A percentile compares a stretch with the other conserved stretches of the same genome.
Conservation (phyloP, 2,113 vertebrate species). For the Lates calcarifer region DNA sequence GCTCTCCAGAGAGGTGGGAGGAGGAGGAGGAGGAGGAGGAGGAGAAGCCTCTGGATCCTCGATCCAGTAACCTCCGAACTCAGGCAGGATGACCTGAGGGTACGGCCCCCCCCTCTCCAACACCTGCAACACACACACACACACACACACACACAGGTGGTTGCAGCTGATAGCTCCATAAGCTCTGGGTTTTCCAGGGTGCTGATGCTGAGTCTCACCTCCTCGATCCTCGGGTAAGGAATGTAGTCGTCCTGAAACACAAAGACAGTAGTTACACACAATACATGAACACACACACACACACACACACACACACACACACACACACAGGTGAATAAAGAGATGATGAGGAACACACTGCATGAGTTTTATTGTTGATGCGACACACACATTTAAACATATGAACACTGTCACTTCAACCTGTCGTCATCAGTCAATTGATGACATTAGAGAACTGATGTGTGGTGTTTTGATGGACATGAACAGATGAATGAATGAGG, state of each 20-base stretch:
- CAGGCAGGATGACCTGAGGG: slow-evolving; percentile 92
- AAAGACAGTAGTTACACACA: slow-evolving; percentile 19
- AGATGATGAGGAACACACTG: not conserved
- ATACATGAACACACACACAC: slow-evolving; percentile 12
- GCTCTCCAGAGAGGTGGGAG: slow-evolving; percentile 85
- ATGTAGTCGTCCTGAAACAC: slow-evolving; percentile 94
- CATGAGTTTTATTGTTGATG: not conserved
- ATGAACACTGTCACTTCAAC: too few species aligned
- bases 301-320: slow-evolving; percentile 8
- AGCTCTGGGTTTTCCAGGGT: not conserved
- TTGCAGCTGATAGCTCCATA: too few species aligned
- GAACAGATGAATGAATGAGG: slow-evolving; percentile 12
- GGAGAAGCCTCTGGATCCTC: slow-evolving; percentile 86
- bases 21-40: slow-evolving; percentile 78
- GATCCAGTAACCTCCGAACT: slow-evolving; percentile 97
- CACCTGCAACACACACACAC: slow-evolving; percentile 84
- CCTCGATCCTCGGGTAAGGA: slow-evolving; percentile 92
- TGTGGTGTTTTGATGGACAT: not conserved
- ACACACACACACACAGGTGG: slow-evolving; percentile 5
- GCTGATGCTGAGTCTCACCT: slow-evolving; percentile 83
- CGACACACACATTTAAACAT: not conserved
- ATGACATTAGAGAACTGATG: too few species aligned
- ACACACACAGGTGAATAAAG: not conserved
- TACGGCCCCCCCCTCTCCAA: slow-evolving; percentile 89
- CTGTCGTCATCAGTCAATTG: too few species aligned